Evolutionary conservation across 2,113 vertebrate genomes (phyloP), one percentile per base, ranked within the genome.

Genomic region (Amphilophus citrinellus): DNA sequence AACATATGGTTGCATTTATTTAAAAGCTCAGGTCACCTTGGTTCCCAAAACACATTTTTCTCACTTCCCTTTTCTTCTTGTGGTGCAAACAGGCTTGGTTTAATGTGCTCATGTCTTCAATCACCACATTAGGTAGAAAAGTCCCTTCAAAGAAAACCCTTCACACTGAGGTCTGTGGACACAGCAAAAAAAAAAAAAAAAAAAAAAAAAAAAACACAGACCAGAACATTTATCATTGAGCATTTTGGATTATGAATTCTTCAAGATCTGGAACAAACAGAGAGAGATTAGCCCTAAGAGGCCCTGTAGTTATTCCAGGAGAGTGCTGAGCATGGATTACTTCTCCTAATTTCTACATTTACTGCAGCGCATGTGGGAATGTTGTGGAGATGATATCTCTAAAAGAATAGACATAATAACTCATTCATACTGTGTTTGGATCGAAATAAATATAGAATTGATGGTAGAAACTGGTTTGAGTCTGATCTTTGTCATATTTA

Each of bases 71-170:
- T 47, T 37, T 71, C 47, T 53, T 60, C n/a, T 58, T 56, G 68
- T 2, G 15, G 24, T 60, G 76, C 61, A 84, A 37, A 61, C 32
- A 50, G 15, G n/a, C 82, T 79, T 60, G 73, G 63, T 68, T 78
- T 79, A 10, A 68, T 37, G 76, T n/a, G 63, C 56, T 14, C 4
- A 47, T 32, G 20, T 37, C 83, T 82, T 47, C 76, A 10, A 53
- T 71, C 65, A 39, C 37, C 8, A 39, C 82, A 37, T 76, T 61
- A 4, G 3, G 50, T n/a, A 39, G 44, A 9, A 73, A 75, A 76
- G 7, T 35, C 22, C 17, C 10, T 59, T 9, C 37, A 86, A 60
- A 50, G 27, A 80, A 84, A 77, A 80, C 13, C 20, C 37, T 61
- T 62, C 61, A 47, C 60, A 7, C 42, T n/a, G 53, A 79, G 30